These are phyloP conservation scores for Chloroclystis v-ata DNA, from an alignment of 2,888 invertebrate species.

Conservation along the genomic window DNA sequence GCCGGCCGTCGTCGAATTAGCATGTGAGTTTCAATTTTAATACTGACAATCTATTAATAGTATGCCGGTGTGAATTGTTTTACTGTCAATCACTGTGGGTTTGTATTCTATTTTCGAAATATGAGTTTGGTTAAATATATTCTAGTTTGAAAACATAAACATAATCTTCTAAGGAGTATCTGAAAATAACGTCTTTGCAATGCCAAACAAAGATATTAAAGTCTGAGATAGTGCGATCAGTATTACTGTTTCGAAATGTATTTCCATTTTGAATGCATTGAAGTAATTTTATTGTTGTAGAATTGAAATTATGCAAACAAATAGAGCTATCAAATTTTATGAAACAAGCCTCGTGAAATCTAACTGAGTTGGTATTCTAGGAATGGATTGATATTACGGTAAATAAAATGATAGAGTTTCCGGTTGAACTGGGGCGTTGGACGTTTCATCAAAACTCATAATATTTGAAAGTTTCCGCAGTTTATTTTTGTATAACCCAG, in stretches of 20 bases:
- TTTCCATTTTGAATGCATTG: conserved; percentile 16
- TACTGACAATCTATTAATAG: conserved; percentile 27
- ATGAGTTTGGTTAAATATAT: background rate
- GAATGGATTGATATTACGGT: conserved; percentile 33
- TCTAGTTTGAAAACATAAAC: conserved; percentile 2
- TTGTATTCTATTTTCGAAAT: background rate
- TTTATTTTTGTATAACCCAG: conserved; percentile 68
- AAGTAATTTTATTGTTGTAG: conserved; percentile 15
- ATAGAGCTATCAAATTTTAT: conserved; percentile 25
- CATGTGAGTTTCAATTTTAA: conserved; percentile 87
- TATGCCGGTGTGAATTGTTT: conserved; percentile 12
- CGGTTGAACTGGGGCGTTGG: conserved; percentile 49
- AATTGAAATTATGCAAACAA: conserved; percentile 22
- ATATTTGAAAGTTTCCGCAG: conserved; percentile 68
- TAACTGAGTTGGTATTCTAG: conserved; percentile 22
- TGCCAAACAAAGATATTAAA: conserved; percentile 14
- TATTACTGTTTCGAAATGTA: conserved; percentile 12
- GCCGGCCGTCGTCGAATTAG: conserved; percentile 91
- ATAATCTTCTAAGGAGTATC: conserved; percentile 4
- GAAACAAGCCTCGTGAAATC: conserved; percentile 19
- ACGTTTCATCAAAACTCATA: conserved; percentile 75
- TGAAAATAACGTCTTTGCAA: conserved; percentile 5
- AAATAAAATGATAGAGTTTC: conserved; percentile 57
- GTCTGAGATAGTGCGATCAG: conserved; percentile 12
- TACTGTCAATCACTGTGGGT: conserved; percentile 16